Evolutionary conservation across 37 sponge, comb jelly and placozoan genomes (phyloP).

Genomic region (Chondrosia reniformis): DNA sequence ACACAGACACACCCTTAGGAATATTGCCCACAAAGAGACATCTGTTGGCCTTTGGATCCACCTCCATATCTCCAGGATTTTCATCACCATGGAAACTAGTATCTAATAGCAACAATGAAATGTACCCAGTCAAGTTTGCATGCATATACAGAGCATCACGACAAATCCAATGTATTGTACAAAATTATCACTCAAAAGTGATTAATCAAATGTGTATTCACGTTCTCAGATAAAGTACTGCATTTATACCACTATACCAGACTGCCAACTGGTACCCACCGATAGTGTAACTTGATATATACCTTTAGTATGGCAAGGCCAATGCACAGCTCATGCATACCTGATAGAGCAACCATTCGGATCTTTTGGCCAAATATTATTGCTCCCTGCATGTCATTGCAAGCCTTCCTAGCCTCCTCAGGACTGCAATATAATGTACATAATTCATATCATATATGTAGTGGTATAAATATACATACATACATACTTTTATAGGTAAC

Average conservation of each 20-base stretch:
- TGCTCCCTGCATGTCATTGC: constrained; percentile 22
- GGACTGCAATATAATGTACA: constrained; percentile 12
- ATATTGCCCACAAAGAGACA: constrained; percentile 89
- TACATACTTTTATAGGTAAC: too few species aligned
- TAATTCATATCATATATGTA: too few species aligned
- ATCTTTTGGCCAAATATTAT: constrained; percentile 57
- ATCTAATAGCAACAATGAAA: neutral
- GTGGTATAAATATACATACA: neutral
- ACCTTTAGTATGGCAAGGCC: too few species aligned
- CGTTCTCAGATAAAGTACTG: too few species aligned
- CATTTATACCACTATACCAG: too few species aligned
- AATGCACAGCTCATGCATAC: too few species aligned
- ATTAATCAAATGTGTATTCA: too few species aligned
- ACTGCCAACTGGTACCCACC: too few species aligned
- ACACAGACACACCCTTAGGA: constrained; percentile 61
- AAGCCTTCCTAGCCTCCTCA: constrained; percentile 34
- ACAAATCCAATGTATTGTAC: too few species aligned
- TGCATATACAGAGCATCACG: constrained; percentile 29
- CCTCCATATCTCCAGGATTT: neutral
- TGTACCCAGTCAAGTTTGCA: constrained; percentile 37
- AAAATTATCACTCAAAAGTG: too few species aligned
- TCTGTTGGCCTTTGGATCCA: constrained; percentile 53
- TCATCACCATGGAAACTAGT: neutral
- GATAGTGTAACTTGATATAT: too few species aligned
- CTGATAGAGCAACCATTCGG: constrained; percentile 17